phyloP scores from a whole-genome alignment of 2,888 invertebrate genomes.

The Eugnorisma glareosa region DNA sequence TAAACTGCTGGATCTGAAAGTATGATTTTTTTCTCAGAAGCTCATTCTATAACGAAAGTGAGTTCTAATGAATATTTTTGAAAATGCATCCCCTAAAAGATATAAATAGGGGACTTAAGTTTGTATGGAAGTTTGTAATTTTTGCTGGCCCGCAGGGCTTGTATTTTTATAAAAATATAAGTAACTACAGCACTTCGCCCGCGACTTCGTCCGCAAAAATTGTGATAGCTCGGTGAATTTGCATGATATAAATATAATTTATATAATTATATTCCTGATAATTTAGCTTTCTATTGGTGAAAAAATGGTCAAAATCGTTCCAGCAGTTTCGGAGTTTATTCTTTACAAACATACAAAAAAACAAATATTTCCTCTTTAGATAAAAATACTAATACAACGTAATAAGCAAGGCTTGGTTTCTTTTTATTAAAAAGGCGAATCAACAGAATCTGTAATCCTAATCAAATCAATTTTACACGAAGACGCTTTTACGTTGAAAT shows the following conservation, averaged over 20 bases:
- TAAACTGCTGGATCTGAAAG: not conserved
- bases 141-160: not conserved
- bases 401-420: not conserved
- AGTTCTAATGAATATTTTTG: not conserved
- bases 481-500: constrained; percentile 26
- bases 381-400: not conserved
- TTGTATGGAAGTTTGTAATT: not conserved
- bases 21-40: not conserved
- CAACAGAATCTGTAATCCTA: constrained; percentile 46
- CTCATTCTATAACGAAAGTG: not conserved
- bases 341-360: no score
- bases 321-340: no score
- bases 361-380: no score
- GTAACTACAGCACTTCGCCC: no score
- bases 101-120: not conserved
- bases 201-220: no score
- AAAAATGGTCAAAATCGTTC: no score
- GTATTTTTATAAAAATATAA: not conserved
- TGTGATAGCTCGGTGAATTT: no score
- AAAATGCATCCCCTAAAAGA: not conserved
- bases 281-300: no score
- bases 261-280: no score
- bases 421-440: not conserved
- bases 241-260: no score
- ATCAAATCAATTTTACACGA: constrained; percentile 48